Conservation (phyloP, 2,113 vertebrate genomes). For the Progne subis region DNA sequence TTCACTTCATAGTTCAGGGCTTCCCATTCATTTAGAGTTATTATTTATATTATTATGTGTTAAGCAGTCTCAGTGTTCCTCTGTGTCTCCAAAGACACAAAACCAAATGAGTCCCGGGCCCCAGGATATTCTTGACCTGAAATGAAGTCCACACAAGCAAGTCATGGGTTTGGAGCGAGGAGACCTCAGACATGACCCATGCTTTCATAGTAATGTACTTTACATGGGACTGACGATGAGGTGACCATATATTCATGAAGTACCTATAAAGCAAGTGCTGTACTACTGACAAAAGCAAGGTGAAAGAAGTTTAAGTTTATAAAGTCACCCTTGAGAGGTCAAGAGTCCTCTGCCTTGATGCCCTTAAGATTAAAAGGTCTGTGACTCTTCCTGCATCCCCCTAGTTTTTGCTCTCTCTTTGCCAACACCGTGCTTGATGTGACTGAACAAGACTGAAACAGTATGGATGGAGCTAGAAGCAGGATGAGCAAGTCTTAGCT, state of each 20-base stretch:
- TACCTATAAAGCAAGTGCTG: neutral
- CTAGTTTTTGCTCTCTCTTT: neutral
- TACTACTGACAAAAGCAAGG: neutral
- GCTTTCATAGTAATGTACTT: neutral
- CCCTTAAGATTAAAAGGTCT: neutral
- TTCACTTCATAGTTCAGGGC: neutral
- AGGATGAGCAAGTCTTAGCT: neutral
- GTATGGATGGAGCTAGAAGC: neutral
- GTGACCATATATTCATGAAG: neutral
- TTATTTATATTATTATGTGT: constrained; percentile 35
- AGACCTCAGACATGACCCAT: neutral
- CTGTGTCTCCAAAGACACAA: neutral
- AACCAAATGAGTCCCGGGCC: neutral
- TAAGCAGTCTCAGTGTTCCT: neutral
- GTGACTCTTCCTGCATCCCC: neutral
- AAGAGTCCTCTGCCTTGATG: neutral
- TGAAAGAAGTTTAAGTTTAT: neutral
- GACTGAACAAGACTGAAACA: neutral
- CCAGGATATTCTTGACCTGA: neutral
- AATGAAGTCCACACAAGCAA: neutral
- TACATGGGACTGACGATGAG: neutral
- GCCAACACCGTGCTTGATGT: neutral
- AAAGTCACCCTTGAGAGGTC: neutral
- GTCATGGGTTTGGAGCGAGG: neutral
- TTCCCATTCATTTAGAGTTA: constrained; percentile 19